phyloP scores from a whole-genome alignment of 1,140 invertebrate genomes.

The Camponotus pennsylvanicus region DNA sequence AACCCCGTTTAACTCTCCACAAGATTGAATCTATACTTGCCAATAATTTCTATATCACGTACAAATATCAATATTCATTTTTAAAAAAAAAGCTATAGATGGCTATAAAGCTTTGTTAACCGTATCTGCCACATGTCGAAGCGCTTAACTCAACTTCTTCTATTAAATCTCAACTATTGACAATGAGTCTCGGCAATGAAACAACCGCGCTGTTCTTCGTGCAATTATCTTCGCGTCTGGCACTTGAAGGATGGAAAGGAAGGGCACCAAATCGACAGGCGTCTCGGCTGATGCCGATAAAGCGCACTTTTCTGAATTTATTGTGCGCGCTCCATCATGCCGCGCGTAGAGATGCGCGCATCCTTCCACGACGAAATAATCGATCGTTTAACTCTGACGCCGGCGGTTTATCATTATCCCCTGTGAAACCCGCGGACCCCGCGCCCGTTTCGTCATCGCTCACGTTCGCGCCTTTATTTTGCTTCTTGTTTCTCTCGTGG shows the following conservation, averaged over 20 bases:
- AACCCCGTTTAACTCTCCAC: background rate
- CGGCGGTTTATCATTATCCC: conserved; percentile 48
- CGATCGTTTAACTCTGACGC: conserved; percentile 62
- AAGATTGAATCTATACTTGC: background rate
- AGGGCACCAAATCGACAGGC: conserved; percentile 1
- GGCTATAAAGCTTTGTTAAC: background rate
- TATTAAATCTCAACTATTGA: conserved; percentile 19
- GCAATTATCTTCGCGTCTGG: conserved; percentile 36
- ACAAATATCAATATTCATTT: background rate
- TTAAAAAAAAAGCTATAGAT: background rate
- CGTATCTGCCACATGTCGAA: background rate
- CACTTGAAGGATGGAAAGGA: conserved; percentile 12
- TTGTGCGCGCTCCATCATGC: conserved; percentile 46
- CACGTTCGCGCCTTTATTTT: conserved; percentile 44
- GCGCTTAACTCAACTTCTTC: background rate
- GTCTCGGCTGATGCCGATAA: background rate
- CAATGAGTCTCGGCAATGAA: conserved; percentile 20
- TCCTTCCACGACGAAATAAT: conserved; percentile 52
- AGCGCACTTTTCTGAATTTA: conserved; percentile 52
- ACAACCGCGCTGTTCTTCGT: background rate
- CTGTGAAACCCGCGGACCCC: conserved; percentile 23
- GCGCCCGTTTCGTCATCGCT: conserved; percentile 51
- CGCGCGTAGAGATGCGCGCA: conserved; percentile 29
- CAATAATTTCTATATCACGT: background rate
- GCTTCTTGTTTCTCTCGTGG: conserved; percentile 40